Conservation (phyloP, 2,113 vertebrate species). For the Hippocampus barbouri region DNA sequence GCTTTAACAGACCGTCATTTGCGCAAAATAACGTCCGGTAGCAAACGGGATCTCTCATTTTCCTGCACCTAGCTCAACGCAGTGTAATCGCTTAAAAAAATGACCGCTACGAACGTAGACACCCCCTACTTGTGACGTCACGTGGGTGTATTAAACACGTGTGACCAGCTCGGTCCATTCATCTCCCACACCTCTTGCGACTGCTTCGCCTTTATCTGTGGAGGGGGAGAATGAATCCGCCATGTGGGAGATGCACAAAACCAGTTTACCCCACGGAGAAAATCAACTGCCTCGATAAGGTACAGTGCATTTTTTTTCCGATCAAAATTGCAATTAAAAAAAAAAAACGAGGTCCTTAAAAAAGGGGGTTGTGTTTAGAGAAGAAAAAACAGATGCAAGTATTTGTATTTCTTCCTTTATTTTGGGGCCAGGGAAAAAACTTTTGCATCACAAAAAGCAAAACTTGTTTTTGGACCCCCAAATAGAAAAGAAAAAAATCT, state of each 20-base stretch:
- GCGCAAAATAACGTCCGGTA: background rate
- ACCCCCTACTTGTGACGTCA: background rate
- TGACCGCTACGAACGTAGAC: background rate
- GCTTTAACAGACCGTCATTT: background rate
- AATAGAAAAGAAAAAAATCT: too few relatives aligned
- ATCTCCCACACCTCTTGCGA: background rate
- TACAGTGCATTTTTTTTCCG: slow-evolving; percentile 41
- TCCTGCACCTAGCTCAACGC: background rate
- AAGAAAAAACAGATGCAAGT: background rate
- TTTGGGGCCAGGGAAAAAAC: too few relatives aligned
- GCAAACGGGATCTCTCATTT: background rate
- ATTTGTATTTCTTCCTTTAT: too few relatives aligned
- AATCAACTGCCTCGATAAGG: slow-evolving; percentile 96
- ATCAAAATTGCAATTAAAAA: background rate
- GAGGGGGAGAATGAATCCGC: slow-evolving; percentile 81
- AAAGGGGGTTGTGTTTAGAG: background rate
- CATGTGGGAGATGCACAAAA: slow-evolving; percentile 89
- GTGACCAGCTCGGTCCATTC: background rate
- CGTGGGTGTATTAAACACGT: background rate
- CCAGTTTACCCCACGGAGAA: slow-evolving; percentile 97
- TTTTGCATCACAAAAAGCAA: too few relatives aligned
- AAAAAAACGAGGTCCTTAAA: too few relatives aligned
- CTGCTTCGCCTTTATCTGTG: background rate
- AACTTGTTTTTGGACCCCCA: too few relatives aligned
- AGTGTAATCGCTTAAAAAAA: background rate